Conservation (phyloP, 2,888 invertebrate genomes). For the Ophioninae sp. region DNA sequence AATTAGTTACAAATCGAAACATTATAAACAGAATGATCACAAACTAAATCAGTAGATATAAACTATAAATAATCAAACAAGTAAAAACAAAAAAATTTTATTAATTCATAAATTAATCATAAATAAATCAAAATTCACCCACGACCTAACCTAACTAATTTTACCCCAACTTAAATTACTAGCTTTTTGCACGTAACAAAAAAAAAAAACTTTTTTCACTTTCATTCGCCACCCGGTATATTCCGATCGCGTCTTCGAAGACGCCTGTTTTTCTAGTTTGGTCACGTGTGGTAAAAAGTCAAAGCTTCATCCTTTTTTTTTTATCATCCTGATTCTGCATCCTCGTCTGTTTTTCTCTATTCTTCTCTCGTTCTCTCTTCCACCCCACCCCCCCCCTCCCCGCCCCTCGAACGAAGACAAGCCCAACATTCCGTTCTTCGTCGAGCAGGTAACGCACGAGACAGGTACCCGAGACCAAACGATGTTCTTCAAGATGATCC, state of each 20-base stretch:
- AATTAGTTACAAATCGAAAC: too few relatives aligned
- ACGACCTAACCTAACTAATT: too few relatives aligned
- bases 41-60: too few relatives aligned
- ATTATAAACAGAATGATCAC: too few relatives aligned
- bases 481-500: slow-evolving; percentile 7
- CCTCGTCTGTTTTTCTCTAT: not conserved
- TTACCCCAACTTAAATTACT: too few relatives aligned
- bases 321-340: not conserved
- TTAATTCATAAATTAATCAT: too few relatives aligned
- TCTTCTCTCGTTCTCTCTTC: not conserved
- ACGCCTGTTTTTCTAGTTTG: slow-evolving; percentile 37
- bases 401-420: slow-evolving; percentile 59
- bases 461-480: slow-evolving; percentile 58
- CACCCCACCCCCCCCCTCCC: not conserved
- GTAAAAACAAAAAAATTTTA: too few relatives aligned
- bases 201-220: not conserved
- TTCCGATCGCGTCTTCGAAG: not conserved
- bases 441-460: slow-evolving; percentile 63
- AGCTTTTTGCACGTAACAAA: too few relatives aligned
- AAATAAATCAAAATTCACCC: too few relatives aligned
- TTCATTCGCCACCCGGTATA: slow-evolving; percentile 45
- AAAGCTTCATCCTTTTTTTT: slow-evolving; percentile 5
- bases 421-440: slow-evolving; percentile 70
- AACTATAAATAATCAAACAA: too few relatives aligned
- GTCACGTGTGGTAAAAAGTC: slow-evolving; percentile 36